phyloP scores from a whole-genome alignment of 2,113 vertebrate species.

The Scartelaos histophorus region DNA sequence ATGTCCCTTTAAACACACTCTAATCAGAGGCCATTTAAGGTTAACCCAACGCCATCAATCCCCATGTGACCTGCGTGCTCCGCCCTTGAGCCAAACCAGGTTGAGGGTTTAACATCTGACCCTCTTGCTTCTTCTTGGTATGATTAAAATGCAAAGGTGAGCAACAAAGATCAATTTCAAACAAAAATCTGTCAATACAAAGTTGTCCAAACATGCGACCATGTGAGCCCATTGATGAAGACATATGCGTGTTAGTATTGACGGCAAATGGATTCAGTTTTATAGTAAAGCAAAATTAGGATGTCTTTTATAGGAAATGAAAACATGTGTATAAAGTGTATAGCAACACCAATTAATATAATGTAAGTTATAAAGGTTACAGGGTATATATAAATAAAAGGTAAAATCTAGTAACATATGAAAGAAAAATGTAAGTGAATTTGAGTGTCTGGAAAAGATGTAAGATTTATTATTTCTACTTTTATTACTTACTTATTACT shows the following conservation, averaged over 20 bases:
- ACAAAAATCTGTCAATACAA: conserved; percentile 41
- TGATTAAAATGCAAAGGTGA: conserved; percentile 35
- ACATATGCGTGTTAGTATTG: conserved; percentile 23
- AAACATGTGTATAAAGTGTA: neutral
- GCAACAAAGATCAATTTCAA: conserved; percentile 32
- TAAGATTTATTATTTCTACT: too few species aligned
- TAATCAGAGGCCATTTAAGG: neutral
- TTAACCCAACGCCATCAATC: conserved; percentile 14
- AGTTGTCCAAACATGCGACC: conserved; percentile 5
- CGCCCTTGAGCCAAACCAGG: conserved; percentile 16
- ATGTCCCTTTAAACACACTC: neutral
- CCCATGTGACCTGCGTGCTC: neutral
- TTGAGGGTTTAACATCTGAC: conserved; percentile 35
- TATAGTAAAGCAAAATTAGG: conserved; percentile 36
- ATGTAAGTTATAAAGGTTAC: neutral
- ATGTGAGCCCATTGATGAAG: conserved; percentile 41
- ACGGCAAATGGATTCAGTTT: conserved; percentile 17
- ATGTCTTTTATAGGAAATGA: neutral
- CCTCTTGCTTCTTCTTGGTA: conserved; percentile 8
- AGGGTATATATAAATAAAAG: neutral
- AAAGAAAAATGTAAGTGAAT: too few species aligned
- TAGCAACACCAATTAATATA: neutral
- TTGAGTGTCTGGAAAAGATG: too few species aligned
- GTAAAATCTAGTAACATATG: neutral
- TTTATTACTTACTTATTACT: too few species aligned